Evolutionary conservation across 1,140 invertebrate species (phyloP).

Genomic region (Aphis craccivora): DNA sequence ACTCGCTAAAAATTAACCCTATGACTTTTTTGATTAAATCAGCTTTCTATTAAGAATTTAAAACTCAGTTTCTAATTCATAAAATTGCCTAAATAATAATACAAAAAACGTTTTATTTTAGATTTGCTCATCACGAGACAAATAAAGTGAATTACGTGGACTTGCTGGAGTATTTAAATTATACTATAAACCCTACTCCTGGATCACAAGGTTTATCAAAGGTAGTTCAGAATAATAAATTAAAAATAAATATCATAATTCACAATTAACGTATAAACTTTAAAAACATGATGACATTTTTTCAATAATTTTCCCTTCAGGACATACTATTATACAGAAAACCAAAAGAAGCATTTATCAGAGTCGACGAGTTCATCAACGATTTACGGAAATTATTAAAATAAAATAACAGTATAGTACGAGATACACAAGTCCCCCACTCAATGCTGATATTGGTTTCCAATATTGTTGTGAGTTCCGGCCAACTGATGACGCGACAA

Average conservation of each 20-base stretch:
- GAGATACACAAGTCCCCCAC: not conserved
- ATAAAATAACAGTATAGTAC: not conserved
- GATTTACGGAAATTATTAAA: slow-evolving; percentile 39
- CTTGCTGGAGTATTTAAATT: slow-evolving; percentile 40
- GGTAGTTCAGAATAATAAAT: slow-evolving; percentile 29
- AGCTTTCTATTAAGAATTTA: not conserved
- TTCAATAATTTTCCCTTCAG: not conserved
- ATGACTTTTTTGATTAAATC: not conserved
- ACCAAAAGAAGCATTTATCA: not conserved
- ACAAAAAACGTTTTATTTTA: not conserved
- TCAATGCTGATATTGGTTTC: slow-evolving; percentile 22
- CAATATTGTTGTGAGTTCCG: not conserved
- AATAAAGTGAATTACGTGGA: slow-evolving; percentile 35
- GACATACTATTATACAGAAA: slow-evolving; percentile 21
- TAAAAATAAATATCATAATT: not conserved
- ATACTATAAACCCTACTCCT: not conserved
- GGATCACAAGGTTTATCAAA: not conserved
- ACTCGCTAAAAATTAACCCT: not conserved
- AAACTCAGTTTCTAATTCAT: not conserved
- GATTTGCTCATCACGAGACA: slow-evolving; percentile 17
- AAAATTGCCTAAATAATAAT: not conserved
- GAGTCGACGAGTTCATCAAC: not conserved
- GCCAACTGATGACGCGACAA: not conserved
- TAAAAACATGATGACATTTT: not conserved
- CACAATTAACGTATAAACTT: not conserved